Evolutionary conservation across 2,888 invertebrate genomes (phyloP).

Genomic region (Ophioninae sp.): DNA sequence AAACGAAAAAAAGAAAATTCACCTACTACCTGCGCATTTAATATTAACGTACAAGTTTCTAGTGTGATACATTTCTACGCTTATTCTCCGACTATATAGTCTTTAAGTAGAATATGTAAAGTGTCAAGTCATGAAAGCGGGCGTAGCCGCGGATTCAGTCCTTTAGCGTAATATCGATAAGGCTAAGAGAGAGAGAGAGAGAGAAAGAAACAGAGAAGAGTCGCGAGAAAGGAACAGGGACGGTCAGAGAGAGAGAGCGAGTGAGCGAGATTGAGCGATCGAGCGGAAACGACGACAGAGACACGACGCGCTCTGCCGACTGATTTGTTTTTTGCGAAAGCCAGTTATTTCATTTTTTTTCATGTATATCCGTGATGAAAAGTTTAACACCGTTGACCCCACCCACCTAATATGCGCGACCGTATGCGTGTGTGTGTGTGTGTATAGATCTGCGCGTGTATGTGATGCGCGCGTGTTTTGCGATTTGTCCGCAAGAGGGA

Average conservation of each 20-base stretch:
- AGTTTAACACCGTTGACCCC: constrained; percentile 40
- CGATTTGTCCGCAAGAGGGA: constrained; percentile 50
- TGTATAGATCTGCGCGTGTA: constrained; percentile 32
- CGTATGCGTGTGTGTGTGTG: constrained; percentile 50
- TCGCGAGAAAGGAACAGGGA: constrained; percentile 3
- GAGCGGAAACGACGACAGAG: constrained; percentile 28
- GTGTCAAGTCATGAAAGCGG: constrained; percentile 58
- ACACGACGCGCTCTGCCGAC: constrained; percentile 44
- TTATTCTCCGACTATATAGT: constrained; percentile 77
- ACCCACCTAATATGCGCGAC: constrained; percentile 47
- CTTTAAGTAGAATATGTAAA: constrained; percentile 62
- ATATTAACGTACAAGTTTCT: constrained; percentile 78
- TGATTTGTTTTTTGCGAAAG: constrained; percentile 50
- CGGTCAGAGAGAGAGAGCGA: not conserved
- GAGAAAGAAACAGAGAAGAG: not conserved
- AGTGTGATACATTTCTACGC: constrained; percentile 80
- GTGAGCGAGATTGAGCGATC: not conserved
- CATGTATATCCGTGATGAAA: constrained; percentile 39
- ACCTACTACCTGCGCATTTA: constrained; percentile 74
- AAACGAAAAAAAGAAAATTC: constrained; percentile 62
- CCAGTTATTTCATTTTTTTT: constrained; percentile 48
- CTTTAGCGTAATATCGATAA: constrained; percentile 60
- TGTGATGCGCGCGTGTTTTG: constrained; percentile 37
- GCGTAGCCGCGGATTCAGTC: constrained; percentile 59
- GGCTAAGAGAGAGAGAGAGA: constrained; percentile 36